Evolutionary conservation across 1,140 invertebrate species (phyloP).

Genomic region (Aplysia californica): DNA sequence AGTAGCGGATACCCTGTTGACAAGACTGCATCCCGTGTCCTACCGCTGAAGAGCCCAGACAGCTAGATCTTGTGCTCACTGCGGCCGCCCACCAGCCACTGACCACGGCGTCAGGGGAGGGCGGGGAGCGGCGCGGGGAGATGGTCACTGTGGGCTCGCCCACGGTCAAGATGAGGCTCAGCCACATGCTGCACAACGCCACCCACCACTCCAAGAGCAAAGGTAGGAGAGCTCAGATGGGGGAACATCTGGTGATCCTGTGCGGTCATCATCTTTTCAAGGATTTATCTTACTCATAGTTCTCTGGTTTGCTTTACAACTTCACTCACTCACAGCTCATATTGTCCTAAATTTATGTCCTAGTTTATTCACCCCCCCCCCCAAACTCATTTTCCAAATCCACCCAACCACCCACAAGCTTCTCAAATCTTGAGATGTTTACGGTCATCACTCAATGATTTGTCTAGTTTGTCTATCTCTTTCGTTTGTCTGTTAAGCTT

Average conservation of each 20-base stretch:
- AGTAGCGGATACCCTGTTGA: not conserved
- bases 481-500: no score
- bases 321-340: not conserved
- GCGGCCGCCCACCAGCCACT: not conserved
- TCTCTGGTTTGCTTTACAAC: not conserved
- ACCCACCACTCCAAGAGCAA: constrained; percentile 1
- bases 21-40: not conserved
- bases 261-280: not conserved
- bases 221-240: not conserved
- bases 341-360: not conserved
- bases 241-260: not conserved
- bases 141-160: not conserved
- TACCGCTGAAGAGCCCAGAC: not conserved
- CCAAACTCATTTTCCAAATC: not conserved
- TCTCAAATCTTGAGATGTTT: not conserved
- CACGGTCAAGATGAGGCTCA: not conserved
- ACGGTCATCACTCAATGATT: no score
- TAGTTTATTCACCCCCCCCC: not conserved
- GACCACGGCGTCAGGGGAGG: not conserved
- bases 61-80: not conserved
- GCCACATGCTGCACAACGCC: constrained; percentile 3
- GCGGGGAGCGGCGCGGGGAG: not conserved
- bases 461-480: no score
- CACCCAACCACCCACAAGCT: constrained; percentile 1
- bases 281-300: not conserved